Evolutionary conservation across 2,888 invertebrate species (phyloP), one percentile per base, ranked within the genome.

Genomic region (Prosapia bicincta): DNA sequence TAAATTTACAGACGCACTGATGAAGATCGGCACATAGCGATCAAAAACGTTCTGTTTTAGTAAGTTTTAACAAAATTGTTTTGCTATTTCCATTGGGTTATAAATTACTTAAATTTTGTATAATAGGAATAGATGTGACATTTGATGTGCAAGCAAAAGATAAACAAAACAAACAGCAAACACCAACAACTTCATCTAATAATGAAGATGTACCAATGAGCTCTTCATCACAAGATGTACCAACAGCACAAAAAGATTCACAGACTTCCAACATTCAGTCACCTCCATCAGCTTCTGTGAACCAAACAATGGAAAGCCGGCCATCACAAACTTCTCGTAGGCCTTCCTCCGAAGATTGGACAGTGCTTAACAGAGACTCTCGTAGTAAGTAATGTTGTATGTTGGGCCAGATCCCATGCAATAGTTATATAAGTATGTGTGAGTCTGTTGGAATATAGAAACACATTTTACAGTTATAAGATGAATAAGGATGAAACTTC

Each of bases 101-200:
- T n/a, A n/a, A n/a, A n/a, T n/a, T n/a, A n/a, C n/a, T n/a, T n/a
- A n/a, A n/a, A n/a, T n/a, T n/a, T n/a, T n/a, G n/a, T n/a, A n/a
- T n/a, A n/a, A 30, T 67, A 73, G 73, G 73, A 13, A 66, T 73
- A 10, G 73, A 73, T 43, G 73, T 73, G 24, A 26, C 73, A 5
- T 73, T 73, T 24, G 73, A 73, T 68, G 73, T 73, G 6, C 38
- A 69, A 23, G 30, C 38, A 28, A 28, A 43, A 54, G 20, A 54
- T n/a, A 23, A 38, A 15, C 32, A 68, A 23, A 38, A 73, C n/a
- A 25, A 26, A 20, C 20, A 24, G 20, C 6, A 26, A 9, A 28
- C 65, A 1, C 26, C 66, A 26, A 1, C 72, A 20, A 25, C 71
- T 25, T 10, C 32, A 25, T 10, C 25, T 5, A 43, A 1, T 38